These are phyloP conservation scores for Microcebus jonahi DNA, from an alignment of 2,113 vertebrate genomes.

Conservation along the genomic window DNA sequence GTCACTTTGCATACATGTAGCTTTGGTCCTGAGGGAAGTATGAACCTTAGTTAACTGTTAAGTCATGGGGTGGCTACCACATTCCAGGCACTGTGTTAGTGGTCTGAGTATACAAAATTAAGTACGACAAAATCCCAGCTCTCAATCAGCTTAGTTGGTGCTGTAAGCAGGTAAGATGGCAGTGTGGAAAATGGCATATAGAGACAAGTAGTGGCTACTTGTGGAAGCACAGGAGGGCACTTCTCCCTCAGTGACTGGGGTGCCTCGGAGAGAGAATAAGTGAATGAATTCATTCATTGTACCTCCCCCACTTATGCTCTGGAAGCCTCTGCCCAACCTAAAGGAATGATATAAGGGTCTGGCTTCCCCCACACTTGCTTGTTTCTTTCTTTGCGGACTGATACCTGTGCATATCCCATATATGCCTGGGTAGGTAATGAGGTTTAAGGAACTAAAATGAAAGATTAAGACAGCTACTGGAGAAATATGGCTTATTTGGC, in stretches of 20 bases:
- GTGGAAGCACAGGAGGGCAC: not conserved
- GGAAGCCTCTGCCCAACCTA: not conserved
- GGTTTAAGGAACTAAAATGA: constrained; percentile 12
- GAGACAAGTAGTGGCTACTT: not conserved
- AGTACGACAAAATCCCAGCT: not conserved
- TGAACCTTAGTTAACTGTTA: not conserved
- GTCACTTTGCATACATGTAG: not conserved
- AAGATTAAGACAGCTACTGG: not conserved
- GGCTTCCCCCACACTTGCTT: not conserved
- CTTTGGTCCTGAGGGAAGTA: not conserved
- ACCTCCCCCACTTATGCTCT: not conserved
- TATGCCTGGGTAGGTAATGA: not conserved
- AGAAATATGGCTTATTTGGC: not conserved
- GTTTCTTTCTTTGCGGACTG: not conserved
- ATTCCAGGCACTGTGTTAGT: not conserved
- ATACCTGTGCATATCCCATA: not conserved
- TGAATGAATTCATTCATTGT: not conserved
- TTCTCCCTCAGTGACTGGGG: not conserved
- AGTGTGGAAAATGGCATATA: not conserved
- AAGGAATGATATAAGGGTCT: not conserved
- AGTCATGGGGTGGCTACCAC: not conserved
- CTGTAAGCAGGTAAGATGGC: not conserved
- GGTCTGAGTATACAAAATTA: not conserved
- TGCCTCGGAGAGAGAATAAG: not conserved
- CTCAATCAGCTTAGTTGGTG: not conserved